A percentile compares a stretch with the other conserved stretches of the same genome.
phyloP scores from a whole-genome alignment of 1,140 invertebrate genomes.

The Asobara japonica region DNA sequence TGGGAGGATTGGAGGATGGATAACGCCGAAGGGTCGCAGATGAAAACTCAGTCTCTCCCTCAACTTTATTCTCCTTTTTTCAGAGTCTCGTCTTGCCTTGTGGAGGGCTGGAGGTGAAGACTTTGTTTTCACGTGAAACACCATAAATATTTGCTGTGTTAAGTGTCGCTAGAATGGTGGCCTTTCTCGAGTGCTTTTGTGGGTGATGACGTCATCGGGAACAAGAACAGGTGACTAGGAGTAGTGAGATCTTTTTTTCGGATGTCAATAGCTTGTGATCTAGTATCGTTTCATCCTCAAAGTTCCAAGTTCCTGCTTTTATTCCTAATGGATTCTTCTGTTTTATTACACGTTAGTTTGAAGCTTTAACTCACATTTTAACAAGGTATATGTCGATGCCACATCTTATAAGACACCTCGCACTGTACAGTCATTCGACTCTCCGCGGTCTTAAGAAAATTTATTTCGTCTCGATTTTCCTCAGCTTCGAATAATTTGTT shows the following conservation, averaged over 20 bases:
- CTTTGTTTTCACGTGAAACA: conserved; percentile 58
- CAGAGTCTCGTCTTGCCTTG: conserved; percentile 34
- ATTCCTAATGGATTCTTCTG: too few species aligned
- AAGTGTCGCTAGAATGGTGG: conserved; percentile 52
- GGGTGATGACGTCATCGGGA: background rate
- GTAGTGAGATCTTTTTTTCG: background rate
- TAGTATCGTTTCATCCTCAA: too few species aligned
- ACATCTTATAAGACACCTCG: background rate
- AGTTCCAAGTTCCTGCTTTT: too few species aligned
- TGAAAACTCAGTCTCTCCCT: conserved; percentile 34
- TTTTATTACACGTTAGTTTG: too few species aligned
- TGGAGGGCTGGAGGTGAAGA: conserved; percentile 21
- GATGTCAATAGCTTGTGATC: too few species aligned
- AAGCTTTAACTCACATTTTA: too few species aligned
- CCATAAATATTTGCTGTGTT: conserved; percentile 63
- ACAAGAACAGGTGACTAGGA: background rate
- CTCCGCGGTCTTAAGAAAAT: background rate
- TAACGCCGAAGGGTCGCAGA: conserved; percentile 13
- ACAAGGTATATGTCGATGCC: too few species aligned
- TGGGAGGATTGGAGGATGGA: conserved; percentile 40
- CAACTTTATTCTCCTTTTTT: conserved; percentile 30
- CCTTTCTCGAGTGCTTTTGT: background rate
- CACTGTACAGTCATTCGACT: background rate
- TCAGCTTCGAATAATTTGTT: conserved; percentile 8
- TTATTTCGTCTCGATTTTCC: background rate